Evolutionary conservation across 1,140 invertebrate genomes (phyloP).

Genomic region (Linepithema humile): DNA sequence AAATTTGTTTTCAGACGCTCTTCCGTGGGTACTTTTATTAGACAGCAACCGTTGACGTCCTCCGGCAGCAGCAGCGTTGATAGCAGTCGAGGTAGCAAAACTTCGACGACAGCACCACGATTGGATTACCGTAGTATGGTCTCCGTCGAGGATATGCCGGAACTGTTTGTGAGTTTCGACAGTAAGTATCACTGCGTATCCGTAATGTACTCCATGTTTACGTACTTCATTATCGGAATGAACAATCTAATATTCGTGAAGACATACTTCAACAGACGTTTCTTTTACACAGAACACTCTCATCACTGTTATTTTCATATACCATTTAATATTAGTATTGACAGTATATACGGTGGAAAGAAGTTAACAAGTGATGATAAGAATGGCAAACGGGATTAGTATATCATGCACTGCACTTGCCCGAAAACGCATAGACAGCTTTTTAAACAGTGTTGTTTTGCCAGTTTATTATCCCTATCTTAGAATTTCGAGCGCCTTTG

Average conservation of each 20-base stretch:
- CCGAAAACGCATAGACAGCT: slow-evolving; percentile 68
- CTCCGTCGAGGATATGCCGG: slow-evolving; percentile 96
- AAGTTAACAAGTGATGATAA: slow-evolving; percentile 21
- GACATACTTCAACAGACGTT: slow-evolving; percentile 37
- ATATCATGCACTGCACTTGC: slow-evolving; percentile 69
- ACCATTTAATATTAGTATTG: background rate
- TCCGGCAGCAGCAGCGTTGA: slow-evolving; percentile 84
- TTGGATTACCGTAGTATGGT: slow-evolving; percentile 96
- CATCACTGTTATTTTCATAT: slow-evolving; percentile 16
- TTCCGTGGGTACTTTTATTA: slow-evolving; percentile 92
- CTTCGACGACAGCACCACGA: slow-evolving; percentile 87
- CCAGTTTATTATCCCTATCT: slow-evolving; percentile 60
- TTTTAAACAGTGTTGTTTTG: slow-evolving; percentile 70
- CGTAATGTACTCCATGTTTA: slow-evolving; percentile 40
- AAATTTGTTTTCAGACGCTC: slow-evolving; percentile 87
- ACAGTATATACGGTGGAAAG: background rate
- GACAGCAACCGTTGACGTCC: slow-evolving; percentile 84
- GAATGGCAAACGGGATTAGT: slow-evolving; percentile 47
- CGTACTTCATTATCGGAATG: slow-evolving; percentile 50
- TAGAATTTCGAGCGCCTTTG: slow-evolving; percentile 62
- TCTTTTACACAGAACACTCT: slow-evolving; percentile 33
- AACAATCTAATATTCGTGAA: slow-evolving; percentile 46
- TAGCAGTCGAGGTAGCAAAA: slow-evolving; percentile 86
- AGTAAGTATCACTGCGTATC: slow-evolving; percentile 88
- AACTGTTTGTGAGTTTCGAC: slow-evolving; percentile 96